These are phyloP conservation scores for Coturnix japonica DNA, from an alignment of 2,113 vertebrate genomes.

Conservation along the genomic window DNA sequence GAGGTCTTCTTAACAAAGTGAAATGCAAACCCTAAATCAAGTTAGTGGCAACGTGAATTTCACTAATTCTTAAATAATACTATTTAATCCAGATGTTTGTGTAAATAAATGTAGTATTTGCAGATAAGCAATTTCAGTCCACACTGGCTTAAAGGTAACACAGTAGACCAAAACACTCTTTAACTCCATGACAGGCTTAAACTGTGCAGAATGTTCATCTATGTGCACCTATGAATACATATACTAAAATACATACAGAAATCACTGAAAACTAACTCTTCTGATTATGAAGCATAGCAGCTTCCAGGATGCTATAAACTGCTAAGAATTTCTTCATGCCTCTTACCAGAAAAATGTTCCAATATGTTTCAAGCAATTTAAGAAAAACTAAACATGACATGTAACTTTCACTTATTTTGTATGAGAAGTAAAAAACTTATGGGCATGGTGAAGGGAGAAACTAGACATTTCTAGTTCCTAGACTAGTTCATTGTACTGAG, in stretches of 20 bases:
- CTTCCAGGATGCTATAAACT: not conserved
- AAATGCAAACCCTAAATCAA: not conserved
- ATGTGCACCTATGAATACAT: not conserved
- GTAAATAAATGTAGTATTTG: not conserved
- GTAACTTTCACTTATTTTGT: not conserved
- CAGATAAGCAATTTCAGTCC: not conserved
- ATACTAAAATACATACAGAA: not conserved
- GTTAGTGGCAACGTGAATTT: rapidly evolving
- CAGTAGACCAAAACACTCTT: not conserved
- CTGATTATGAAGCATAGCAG: not conserved
- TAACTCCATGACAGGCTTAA: not conserved
- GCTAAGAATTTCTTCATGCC: not conserved
- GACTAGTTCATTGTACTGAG: not conserved
- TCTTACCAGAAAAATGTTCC: not conserved
- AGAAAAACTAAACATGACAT: not conserved
- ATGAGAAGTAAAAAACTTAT: not conserved
- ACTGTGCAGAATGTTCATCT: not conserved
- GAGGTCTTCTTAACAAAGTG: not conserved
- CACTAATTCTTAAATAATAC: not conserved
- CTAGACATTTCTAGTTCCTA: not conserved
- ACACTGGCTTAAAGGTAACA: not conserved
- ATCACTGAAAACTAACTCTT: not conserved
- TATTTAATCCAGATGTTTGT: not conserved
- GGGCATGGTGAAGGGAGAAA: not conserved
- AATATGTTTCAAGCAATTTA: not conserved